Evolutionary conservation across 1,140 invertebrate genomes (phyloP).

Genomic region (Kradibia gibbosae): DNA sequence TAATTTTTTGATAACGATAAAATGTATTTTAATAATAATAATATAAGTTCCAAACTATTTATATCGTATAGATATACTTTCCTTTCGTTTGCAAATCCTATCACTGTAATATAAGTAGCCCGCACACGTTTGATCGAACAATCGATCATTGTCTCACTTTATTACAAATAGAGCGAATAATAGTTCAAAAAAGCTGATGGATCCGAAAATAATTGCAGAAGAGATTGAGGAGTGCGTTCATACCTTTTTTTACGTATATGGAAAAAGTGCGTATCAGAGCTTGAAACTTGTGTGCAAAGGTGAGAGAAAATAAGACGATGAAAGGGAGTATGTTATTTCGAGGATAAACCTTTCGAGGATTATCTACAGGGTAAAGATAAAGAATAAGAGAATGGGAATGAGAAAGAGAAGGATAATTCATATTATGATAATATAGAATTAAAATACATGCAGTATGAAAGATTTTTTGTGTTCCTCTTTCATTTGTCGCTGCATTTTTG

Average conservation of each 20-base stretch:
- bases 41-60: not conserved
- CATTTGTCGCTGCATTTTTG: not conserved
- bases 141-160: slow-evolving; percentile 62
- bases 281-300: not conserved
- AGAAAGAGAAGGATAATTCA: slow-evolving; percentile 51
- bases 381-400: slow-evolving; percentile 10
- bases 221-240: slow-evolving; percentile 1
- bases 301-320: not conserved
- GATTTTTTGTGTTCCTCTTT: no score
- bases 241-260: slow-evolving; percentile 32
- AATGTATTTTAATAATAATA: not conserved
- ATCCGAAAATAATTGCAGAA: slow-evolving; percentile 66
- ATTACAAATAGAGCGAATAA: slow-evolving; percentile 49
- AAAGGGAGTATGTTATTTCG: slow-evolving; percentile 10
- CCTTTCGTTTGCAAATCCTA: not conserved
- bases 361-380: not conserved
- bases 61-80: not conserved
- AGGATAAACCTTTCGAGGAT: slow-evolving; percentile 14
- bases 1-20: not conserved
- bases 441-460: no score
- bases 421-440: no score
- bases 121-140: slow-evolving; percentile 30
- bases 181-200: slow-evolving; percentile 57
- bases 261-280: not conserved
- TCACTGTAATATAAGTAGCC: not conserved